Conservation (phyloP, 2,113 vertebrate species). For the Benitochromis conjunctus region DNA sequence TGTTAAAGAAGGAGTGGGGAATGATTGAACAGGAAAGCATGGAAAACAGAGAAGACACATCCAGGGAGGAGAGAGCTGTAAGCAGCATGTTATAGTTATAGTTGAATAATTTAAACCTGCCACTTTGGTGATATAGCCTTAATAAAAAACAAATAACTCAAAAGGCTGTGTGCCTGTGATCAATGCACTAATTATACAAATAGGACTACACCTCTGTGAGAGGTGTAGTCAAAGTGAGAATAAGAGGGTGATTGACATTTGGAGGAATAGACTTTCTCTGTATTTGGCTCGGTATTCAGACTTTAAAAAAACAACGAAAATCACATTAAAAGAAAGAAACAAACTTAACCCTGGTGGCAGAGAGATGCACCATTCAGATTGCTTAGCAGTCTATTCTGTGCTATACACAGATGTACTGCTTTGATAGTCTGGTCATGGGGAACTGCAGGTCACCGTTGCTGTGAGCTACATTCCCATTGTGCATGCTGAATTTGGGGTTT, state of each 20-base stretch:
- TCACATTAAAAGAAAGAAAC: background rate
- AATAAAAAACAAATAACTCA: background rate
- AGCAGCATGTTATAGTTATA: background rate
- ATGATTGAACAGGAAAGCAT: background rate
- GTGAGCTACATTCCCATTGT: constrained; percentile 65
- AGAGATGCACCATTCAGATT: background rate
- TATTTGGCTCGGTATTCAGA: background rate
- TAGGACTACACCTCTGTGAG: background rate
- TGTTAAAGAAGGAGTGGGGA: background rate
- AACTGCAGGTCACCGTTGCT: constrained; percentile 66
- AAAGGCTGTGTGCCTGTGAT: background rate
- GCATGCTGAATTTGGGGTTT: constrained; percentile 51
- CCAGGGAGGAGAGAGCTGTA: background rate
- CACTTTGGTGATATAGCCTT: background rate
- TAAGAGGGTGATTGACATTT: background rate
- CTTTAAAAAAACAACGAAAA: background rate
- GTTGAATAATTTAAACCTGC: background rate
- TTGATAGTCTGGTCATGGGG: constrained; percentile 71
- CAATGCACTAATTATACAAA: background rate
- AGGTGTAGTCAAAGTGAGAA: too few species aligned
- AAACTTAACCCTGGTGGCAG: background rate
- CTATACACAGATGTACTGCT: constrained; percentile 4
- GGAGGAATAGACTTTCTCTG: background rate
- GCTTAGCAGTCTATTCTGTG: background rate
- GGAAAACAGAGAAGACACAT: background rate